A percentile compares a stretch with the other conserved stretches of the same genome.
Evolutionary conservation across 2,797 vertebrate species (phyloP).

Genomic region (Coregonus suidteri): DNA sequence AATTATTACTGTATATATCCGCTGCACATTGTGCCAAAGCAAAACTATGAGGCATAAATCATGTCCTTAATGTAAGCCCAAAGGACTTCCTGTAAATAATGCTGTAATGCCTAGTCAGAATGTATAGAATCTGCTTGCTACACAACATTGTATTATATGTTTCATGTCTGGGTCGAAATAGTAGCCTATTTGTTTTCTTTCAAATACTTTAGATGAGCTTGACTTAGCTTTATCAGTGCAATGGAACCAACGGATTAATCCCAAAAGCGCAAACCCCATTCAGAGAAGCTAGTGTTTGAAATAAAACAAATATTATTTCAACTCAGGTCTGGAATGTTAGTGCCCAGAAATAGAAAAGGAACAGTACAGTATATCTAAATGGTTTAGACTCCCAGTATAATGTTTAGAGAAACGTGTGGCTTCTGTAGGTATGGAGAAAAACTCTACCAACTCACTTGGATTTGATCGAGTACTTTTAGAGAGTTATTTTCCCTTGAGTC

Average conservation of each 20-base stretch:
- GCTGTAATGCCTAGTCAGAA: conserved; percentile 30
- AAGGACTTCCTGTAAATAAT: conserved; percentile 44
- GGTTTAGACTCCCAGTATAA: conserved; percentile 4
- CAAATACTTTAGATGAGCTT: too few relatives aligned
- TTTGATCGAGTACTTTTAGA: too few relatives aligned
- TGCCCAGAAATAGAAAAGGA: neutral
- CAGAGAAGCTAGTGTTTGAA: too few relatives aligned
- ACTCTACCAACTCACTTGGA: neutral
- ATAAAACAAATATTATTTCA: too few relatives aligned
- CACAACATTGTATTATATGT: too few relatives aligned
- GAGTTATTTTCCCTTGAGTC: too few relatives aligned
- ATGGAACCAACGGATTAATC: too few relatives aligned
- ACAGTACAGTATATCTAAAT: conserved; percentile 21
- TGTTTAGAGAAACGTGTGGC: conserved; percentile 27
- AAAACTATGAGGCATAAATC: conserved; percentile 54
- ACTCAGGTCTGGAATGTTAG: conserved; percentile 19
- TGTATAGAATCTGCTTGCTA: conserved; percentile 18
- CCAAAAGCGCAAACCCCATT: too few relatives aligned
- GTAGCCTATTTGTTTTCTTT: too few relatives aligned
- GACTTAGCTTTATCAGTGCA: too few relatives aligned
- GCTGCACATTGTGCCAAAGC: conserved; percentile 35
- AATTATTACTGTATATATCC: conserved; percentile 28
- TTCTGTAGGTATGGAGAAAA: neutral
- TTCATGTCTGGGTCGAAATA: too few relatives aligned
- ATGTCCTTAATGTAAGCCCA: conserved; percentile 34